Evolutionary conservation across 2,797 vertebrate species (phyloP), one percentile per base, ranked within the genome.

Genomic region (Ptychobarbus kaznakovi): DNA sequence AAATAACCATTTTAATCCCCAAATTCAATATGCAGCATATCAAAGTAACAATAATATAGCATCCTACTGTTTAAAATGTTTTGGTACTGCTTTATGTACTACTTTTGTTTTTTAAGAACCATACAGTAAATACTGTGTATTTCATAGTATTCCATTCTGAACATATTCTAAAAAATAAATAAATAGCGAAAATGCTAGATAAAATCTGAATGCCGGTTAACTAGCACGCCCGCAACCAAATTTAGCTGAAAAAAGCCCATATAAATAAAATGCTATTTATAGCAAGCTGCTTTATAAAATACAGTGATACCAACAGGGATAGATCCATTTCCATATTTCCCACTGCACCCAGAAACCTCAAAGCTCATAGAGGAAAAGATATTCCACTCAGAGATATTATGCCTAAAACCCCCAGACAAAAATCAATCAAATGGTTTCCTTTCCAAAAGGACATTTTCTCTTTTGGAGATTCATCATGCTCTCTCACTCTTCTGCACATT

Each of bases 351-450:
- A 65, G 28, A 66, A 63, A 8, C 35, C 69, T 66, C 32, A 0
- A 15, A 49, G 40, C 42, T 74, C 13, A 53, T 40, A 56, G 61
- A 70, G 28, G 35, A 51, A 70, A 77, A 86, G 66, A 40, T 78
- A 65, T 70, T 51, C 16, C 73, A 70, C 58, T 46, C 66, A 22
- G 74, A 18, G 25, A 53, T 22, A 75, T 74, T 82, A 69, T 56
- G 66, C 74, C 80, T 69, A 63, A 65, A 81, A 61, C 51, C 72
- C 65, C 70, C 20, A 69, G 72, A 80, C 46, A 40, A 81, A 84
- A 83, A 83, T 86, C 82, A 65, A 88, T 86, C 38, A 85, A 86
- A 85, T 28, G 72, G 35, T 79, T 83, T 86, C 68, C 74, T 82
- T 79, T 73, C 25, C 73, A 84, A 69, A 74, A 69, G 65, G 61